These are phyloP conservation scores for Spizella passerina DNA, from an alignment of 2,797 vertebrate genomes.

Conservation along the genomic window DNA sequence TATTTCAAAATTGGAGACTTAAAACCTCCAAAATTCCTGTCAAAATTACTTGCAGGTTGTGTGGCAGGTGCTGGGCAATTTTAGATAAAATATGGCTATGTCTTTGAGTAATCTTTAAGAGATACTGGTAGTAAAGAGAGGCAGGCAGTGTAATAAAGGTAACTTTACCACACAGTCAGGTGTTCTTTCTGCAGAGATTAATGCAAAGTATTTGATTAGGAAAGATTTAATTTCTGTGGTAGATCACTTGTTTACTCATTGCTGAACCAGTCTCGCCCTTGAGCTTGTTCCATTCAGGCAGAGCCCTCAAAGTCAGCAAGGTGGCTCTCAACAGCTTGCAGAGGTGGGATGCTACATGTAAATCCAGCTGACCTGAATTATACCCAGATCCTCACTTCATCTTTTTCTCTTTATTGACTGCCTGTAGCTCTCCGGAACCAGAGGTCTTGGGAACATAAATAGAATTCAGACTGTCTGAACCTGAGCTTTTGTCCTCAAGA, in stretches of 20 bases:
- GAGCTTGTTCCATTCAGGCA: neutral
- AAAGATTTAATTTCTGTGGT: neutral
- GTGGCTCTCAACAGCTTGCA: neutral
- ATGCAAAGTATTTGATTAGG: neutral
- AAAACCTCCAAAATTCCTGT: neutral
- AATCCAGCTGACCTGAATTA: neutral
- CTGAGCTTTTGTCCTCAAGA: neutral
- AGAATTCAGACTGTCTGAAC: neutral
- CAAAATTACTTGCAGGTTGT: neutral
- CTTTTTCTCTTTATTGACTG: neutral
- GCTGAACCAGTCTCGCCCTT: neutral
- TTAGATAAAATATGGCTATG: neutral
- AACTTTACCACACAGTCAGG: neutral
- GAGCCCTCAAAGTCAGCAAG: neutral
- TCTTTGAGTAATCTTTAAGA: neutral
- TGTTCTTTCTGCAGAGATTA: neutral
- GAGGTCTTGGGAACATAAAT: neutral
- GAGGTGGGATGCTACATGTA: neutral
- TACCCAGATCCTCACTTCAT: neutral
- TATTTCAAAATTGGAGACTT: neutral
- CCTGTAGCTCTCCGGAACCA: neutral
- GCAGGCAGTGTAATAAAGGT: neutral
- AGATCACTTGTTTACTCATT: neutral
- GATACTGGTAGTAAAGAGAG: neutral
- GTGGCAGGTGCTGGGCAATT: neutral